Conservation (phyloP, 30 jellyfish, hydroid and myxozoan genomes). For the Nemopilema nomurai region DNA sequence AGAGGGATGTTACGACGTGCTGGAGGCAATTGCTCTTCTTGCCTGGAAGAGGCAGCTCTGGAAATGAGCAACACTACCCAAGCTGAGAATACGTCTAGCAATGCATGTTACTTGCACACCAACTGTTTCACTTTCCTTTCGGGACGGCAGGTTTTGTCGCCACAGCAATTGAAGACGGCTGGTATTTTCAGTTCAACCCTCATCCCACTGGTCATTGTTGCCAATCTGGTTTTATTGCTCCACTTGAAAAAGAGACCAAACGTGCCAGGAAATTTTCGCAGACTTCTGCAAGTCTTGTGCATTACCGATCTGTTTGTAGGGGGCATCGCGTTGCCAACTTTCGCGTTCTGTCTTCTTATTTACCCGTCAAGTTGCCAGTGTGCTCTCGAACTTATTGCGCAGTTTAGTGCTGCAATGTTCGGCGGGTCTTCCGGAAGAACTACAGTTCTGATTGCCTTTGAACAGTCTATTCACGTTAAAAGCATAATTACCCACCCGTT, state of each 20-base stretch:
- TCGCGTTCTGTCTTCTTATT: slow-evolving; percentile 8
- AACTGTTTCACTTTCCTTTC: slow-evolving; percentile 66
- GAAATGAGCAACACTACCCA: neutral
- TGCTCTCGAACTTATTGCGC: slow-evolving; percentile 56
- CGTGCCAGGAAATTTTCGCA: slow-evolving; percentile 37
- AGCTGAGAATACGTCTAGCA: neutral
- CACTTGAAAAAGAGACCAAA: slow-evolving; percentile 14
- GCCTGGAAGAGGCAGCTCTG: neutral
- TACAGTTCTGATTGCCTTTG: slow-evolving; percentile 65
- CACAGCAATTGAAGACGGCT: slow-evolving; percentile 20
- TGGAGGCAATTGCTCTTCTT: too few relatives aligned
- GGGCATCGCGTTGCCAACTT: slow-evolving; percentile 46
- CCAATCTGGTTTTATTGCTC: slow-evolving; percentile 26
- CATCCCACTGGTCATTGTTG: slow-evolving; percentile 34
- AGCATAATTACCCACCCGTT: neutral
- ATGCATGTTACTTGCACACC: neutral
- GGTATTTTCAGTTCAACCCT: slow-evolving; percentile 38
- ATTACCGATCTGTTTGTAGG: slow-evolving; percentile 62
- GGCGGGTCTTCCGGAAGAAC: slow-evolving; percentile 69
- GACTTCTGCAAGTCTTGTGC: slow-evolving; percentile 37
- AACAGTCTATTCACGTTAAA: slow-evolving; percentile 50
- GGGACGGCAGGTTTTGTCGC: slow-evolving; percentile 17
- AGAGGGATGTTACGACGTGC: neutral
- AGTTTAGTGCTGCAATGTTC: slow-evolving; percentile 53
- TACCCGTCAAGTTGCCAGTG: slow-evolving; percentile 48